These are phyloP conservation scores for Lamellibrachia columna DNA, from an alignment of 2,888 invertebrate species.

Conservation along the genomic window DNA sequence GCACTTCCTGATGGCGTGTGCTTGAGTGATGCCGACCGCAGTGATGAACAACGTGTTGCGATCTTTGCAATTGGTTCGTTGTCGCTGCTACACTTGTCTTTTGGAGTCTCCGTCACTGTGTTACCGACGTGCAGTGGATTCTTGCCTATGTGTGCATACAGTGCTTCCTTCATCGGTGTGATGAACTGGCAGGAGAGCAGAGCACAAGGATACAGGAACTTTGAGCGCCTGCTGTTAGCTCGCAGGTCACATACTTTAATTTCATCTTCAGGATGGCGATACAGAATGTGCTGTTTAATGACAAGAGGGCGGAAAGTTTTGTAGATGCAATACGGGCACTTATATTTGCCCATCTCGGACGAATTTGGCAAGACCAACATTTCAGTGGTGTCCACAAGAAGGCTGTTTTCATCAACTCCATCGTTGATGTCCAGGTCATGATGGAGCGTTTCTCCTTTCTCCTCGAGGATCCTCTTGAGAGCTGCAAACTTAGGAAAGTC, in stretches of 20 bases:
- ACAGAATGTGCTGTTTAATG: slow-evolving; percentile 22
- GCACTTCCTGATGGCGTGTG: background rate
- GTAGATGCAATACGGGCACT: slow-evolving; percentile 25
- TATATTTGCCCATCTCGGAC: background rate
- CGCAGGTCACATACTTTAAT: slow-evolving; percentile 22
- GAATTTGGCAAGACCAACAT: slow-evolving; percentile 11
- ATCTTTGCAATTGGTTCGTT: background rate
- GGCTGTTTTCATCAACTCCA: slow-evolving; percentile 26
- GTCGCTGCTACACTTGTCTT: background rate
- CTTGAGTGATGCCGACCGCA: background rate
- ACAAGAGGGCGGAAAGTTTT: background rate
- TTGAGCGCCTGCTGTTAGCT: background rate
- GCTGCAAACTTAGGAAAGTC: slow-evolving; percentile 27
- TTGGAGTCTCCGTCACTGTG: background rate
- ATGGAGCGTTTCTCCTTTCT: slow-evolving; percentile 29
- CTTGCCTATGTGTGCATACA: slow-evolving; percentile 4
- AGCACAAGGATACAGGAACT: background rate
- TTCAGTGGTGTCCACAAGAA: background rate
- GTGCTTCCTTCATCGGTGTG: background rate
- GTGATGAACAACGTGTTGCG: background rate
- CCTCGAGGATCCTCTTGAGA: slow-evolving; percentile 28
- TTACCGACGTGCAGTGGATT: background rate
- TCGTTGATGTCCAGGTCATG: slow-evolving; percentile 30
- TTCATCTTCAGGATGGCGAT: slow-evolving; percentile 22
- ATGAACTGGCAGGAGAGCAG: background rate